Evolutionary conservation across 2,113 vertebrate species (phyloP), one percentile per base, ranked within the genome.

Genomic region (Manacus vitellinus): DNA sequence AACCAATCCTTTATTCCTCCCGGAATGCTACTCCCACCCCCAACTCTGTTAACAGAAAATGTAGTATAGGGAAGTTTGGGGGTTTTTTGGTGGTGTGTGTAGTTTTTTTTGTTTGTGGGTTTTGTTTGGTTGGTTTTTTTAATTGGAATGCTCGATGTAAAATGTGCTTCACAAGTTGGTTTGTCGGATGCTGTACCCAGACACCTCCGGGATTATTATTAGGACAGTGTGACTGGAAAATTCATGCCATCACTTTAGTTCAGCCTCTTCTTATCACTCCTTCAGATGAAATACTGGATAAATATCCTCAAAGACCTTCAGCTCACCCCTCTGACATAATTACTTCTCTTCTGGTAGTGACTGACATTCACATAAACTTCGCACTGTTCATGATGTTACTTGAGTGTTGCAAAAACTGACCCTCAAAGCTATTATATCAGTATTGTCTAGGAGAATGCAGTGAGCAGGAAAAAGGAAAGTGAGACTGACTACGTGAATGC

Each of bases 261-360:
- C 59, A 85, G 61, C 66, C 20, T 89, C 13, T 63, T 85, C 85
- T 87, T 93, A 47, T 59, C 28, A 47, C 59, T 95, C 37, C 33
- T 86, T 84, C 58, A 84, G 85, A 59, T 63, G 46, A 84, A 71
- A 72, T 28, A 66, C 44, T 63, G 75, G 56, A 88, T 89, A 86
- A 86, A 94, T 81, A 54, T 94, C 39, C n/a, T 85, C 46, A 56
- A 63, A 96, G 81, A 88, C 77, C 84, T 95, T 90, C 63, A 78
- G 39, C 62, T 96, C 35, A 63, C 39, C 27, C 23, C 4, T 93
- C 73, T 95, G 89, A 66, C 55, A 71, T 30, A 79, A 74, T 80
- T 89, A 70, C 13, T 88, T 94, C 51, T 76, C 76, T 86, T 92
- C 66, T 73, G 61, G 30, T 71, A 67, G 41, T 94, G 85, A 46